Evolutionary conservation across 2,113 vertebrate genomes (phyloP), one percentile per base, ranked within the genome.

Genomic region (Marmota flaviventris): DNA sequence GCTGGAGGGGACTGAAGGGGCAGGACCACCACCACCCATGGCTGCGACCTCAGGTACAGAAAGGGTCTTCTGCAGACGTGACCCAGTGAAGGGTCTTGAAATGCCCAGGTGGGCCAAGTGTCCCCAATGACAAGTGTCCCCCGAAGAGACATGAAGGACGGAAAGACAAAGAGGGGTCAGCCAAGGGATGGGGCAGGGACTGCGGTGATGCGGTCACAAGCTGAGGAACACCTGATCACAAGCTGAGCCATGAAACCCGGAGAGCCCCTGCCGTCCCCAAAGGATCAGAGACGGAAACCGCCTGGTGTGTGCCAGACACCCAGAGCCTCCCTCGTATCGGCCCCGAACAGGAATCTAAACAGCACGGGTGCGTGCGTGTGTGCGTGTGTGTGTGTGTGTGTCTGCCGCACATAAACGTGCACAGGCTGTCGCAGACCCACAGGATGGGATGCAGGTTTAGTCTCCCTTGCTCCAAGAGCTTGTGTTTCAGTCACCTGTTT

Each of bases 341-440:
- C 45, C 8, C 48, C n/a, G 51, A 22, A 12, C 9, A 10, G 7
- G 83, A 72, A 77, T 34, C 45, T 45, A 45, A 45, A 45, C 45
- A 12, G 58, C 65, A n/a, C 0, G 18, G 3, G 56, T 58, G 18
- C 20, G 56, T 8, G 6, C 3, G 22, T 24, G 58, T 24, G 22
- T 24, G 61, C 10, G 61, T 25, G 58, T 25, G 8, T 25, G 61
- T 10, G 24, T 63, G 61, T 63, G 61, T 63, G 8, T 25, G 8
- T 25, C 2, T 24, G 61, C 25, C 24, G 3, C 3, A 29, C 2
- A 1, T 63, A 0, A 12, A 13, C 0, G 13, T 32, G 4, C 12
- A 1, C 29, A 4, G 37, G 32, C 3, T 0, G 32, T 0, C 17
- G 32, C 2, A 3, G 8, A 18, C 0, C 0, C 20, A 18, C 29